Conservation (phyloP, 2,888 invertebrate species). For the Temnothorax rugatulus region DNA sequence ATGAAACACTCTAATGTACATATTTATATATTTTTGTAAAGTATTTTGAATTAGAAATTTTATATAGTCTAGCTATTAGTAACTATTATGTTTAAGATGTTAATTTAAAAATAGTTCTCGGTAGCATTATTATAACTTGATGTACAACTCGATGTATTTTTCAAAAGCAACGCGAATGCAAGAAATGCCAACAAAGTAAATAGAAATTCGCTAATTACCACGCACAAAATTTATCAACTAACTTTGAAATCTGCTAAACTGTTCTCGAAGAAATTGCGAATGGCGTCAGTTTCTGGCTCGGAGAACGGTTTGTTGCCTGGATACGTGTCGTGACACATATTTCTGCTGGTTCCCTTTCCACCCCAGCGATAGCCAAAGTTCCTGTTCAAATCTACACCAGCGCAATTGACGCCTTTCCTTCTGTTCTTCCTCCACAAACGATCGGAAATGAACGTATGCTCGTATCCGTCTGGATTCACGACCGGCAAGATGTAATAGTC, state of each 20-base stretch:
- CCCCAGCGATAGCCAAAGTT: conserved; percentile 97
- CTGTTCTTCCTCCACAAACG: conserved; percentile 95
- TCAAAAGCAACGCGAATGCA: not conserved
- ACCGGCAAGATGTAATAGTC: conserved; percentile 91
- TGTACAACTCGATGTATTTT: not conserved
- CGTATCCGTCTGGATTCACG: conserved; percentile 92
- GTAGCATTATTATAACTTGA: not conserved
- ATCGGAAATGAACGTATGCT: conserved; percentile 93
- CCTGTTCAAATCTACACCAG: conserved; percentile 94
- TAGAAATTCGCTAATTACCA: not conserved
- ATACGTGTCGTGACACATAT: conserved; percentile 94
- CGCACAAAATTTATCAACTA: conserved; percentile 27
- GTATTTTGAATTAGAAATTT: conserved; percentile 7
- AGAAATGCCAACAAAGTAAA: not conserved
- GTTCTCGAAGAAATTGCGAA: conserved; percentile 87
- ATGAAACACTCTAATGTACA: not conserved
- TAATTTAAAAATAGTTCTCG: not conserved
- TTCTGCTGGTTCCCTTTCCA: conserved; percentile 93
- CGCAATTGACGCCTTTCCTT: conserved; percentile 88
- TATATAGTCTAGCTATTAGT: not conserved
- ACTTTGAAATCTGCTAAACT: conserved; percentile 85
- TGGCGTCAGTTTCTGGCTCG: conserved; percentile 93
- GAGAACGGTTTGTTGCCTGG: conserved; percentile 94
- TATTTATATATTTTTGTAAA: not conserved
- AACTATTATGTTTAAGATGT: not conserved